Conservation (phyloP, 30 jellyfish, hydroid and myxozoan genomes). For the Hydractinia symbiolongicarpus region DNA sequence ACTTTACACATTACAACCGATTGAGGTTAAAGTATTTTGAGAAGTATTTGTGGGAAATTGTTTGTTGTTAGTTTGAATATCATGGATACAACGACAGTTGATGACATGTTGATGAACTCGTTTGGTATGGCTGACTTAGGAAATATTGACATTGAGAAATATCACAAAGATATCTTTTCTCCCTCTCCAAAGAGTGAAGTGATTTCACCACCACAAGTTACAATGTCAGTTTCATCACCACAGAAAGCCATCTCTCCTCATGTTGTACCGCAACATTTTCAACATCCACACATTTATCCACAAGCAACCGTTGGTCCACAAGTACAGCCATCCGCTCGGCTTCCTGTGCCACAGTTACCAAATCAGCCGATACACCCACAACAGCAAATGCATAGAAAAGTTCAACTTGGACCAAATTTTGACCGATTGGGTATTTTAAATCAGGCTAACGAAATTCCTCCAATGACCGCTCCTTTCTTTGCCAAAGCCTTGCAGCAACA, state of each 20-base stretch:
- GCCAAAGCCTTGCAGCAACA: conserved; percentile 47
- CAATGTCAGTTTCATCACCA: conserved; percentile 31
- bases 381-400: conserved; percentile 33
- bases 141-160: conserved; percentile 32
- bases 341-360: conserved; percentile 16
- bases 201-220: neutral
- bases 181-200: conserved; percentile 28
- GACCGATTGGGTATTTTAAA: conserved; percentile 35
- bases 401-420: conserved; percentile 39
- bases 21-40: neutral
- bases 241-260: conserved; percentile 34
- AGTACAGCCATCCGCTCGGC: conserved; percentile 18
- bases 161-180: conserved; percentile 30
- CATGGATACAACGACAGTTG: conserved; percentile 31
- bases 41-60: neutral
- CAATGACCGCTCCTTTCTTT: conserved; percentile 37
- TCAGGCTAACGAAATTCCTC: conserved; percentile 39
- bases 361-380: conserved; percentile 38
- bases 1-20: neutral
- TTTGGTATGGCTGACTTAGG: conserved; percentile 33
- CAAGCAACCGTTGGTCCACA: conserved; percentile 26
- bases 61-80: neutral
- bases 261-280: conserved; percentile 35
- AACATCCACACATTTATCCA: conserved; percentile 11
- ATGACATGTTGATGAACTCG: conserved; percentile 41